phyloP scores from a whole-genome alignment of 2,888 invertebrate genomes.

The Drepanosiphum platanoidis region DNA sequence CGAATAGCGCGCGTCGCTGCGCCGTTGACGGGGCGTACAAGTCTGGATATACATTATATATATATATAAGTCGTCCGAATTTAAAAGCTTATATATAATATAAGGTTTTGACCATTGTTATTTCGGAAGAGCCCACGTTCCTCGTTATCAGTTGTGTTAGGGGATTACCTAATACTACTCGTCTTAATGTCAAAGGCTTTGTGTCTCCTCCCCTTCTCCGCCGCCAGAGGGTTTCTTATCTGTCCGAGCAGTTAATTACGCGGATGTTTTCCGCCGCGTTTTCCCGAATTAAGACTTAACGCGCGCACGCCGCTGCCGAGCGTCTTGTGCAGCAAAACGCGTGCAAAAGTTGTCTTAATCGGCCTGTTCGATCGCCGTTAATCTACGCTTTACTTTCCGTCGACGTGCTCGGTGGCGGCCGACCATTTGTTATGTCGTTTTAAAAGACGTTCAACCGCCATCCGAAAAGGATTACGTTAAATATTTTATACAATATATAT shows the following conservation, averaged over 20 bases:
- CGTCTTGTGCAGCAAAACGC: conserved; percentile 20
- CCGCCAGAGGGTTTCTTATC: conserved; percentile 38
- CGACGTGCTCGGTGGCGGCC: conserved; percentile 20
- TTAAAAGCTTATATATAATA: conserved; percentile 45
- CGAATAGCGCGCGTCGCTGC: not conserved
- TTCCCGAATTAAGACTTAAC: conserved; percentile 17
- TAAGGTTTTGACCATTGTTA: conserved; percentile 45
- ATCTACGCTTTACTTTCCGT: conserved; percentile 37
- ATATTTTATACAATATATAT: conserved; percentile 3
- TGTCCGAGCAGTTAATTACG: conserved; percentile 57
- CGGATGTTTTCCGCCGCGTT: conserved; percentile 4
- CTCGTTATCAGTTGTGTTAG: conserved; percentile 43
- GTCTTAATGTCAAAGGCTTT: conserved; percentile 61
- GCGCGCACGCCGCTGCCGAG: conserved; percentile 31
- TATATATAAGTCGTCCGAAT: conserved; percentile 47
- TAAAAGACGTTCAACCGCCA: conserved; percentile 14
- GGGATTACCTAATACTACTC: conserved; percentile 44
- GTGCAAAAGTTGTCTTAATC: conserved; percentile 53
- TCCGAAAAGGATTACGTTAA: conserved; percentile 20
- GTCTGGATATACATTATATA: not conserved
- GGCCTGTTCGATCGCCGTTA: conserved; percentile 50
- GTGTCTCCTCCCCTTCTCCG: not conserved
- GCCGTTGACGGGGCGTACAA: not conserved
- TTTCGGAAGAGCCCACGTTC: conserved; percentile 17
- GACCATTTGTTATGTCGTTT: conserved; percentile 53